A percentile compares a stretch with the other conserved stretches of the same genome.
Evolutionary conservation across 1,140 invertebrate genomes (phyloP).

Genomic region (Drosophila sp.): DNA sequence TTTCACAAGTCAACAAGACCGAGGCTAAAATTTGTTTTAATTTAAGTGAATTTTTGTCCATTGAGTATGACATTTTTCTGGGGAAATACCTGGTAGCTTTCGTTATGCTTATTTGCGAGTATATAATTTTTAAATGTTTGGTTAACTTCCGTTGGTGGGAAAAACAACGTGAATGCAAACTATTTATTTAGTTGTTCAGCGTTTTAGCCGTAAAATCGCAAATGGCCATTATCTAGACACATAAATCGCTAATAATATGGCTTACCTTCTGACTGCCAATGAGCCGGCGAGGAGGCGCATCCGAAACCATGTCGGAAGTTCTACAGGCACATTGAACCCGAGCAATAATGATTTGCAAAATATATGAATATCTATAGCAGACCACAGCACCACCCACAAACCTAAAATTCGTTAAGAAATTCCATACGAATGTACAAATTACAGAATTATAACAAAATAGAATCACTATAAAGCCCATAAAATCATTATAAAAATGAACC

Average conservation of each 20-base stretch:
- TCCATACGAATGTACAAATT: background rate
- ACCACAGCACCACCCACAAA: conserved; percentile 46
- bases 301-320: conserved; percentile 64
- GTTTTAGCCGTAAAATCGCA: conserved; percentile 63
- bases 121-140: conserved; percentile 23
- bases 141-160: conserved; percentile 64
- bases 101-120: conserved; percentile 28
- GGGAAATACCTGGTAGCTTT: conserved; percentile 64
- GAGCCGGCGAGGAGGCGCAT: conserved; percentile 37
- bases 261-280: conserved; percentile 59
- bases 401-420: conserved; percentile 25
- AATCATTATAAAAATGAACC: conserved; percentile 15
- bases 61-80: conserved; percentile 13
- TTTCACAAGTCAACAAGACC: conserved; percentile 31
- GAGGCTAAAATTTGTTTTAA: conserved; percentile 55
- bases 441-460: background rate
- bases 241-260: conserved; percentile 73
- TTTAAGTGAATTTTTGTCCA: conserved; percentile 67
- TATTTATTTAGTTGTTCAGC: conserved; percentile 62
- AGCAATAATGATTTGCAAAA: conserved; percentile 19
- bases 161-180: conserved; percentile 43
- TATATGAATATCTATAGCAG: background rate
- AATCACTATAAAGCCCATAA: background rate
- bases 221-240: conserved; percentile 62
- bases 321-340: conserved; percentile 59